Percentiles rank a stretch among this genome's conserved stretches.
These are phyloP conservation scores for Cryptocephalus primarius DNA, from an alignment of 2,888 invertebrate genomes.

Conservation along the genomic window DNA sequence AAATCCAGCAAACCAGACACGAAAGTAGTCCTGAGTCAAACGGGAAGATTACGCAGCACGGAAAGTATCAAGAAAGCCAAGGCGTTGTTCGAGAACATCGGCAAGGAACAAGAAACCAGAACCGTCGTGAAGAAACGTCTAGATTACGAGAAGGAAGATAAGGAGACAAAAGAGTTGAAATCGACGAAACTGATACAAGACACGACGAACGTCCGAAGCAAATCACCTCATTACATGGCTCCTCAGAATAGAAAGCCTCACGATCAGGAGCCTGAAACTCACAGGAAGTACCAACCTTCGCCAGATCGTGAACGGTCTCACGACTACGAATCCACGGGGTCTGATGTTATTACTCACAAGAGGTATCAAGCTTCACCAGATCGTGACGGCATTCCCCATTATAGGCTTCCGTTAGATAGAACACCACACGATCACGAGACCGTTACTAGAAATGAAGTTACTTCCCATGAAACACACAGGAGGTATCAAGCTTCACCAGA, in stretches of 20 bases:
- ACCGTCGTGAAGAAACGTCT: constrained; percentile 4
- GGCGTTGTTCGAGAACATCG: constrained; percentile 56
- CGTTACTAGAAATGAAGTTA: no score
- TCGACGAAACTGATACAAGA: no score
- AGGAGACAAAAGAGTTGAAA: constrained; percentile 5
- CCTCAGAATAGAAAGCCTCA: constrained; percentile 6
- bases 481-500: no score
- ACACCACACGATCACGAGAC: no score
- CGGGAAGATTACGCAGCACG: constrained; percentile 40
- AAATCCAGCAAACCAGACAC: constrained; percentile 28
- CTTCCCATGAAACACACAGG: no score
- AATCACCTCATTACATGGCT: constrained; percentile 9
- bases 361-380: no score
- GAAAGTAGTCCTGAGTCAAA: constrained; percentile 25
- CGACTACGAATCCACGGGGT: no score
- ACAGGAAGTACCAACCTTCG: no score
- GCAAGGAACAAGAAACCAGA: constrained; percentile 23
- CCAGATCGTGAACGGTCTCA: no score
- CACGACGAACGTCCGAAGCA: not conserved
- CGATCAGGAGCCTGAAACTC: no score
- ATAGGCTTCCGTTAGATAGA: constrained; percentile 7
- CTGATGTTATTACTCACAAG: no score
- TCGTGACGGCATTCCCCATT: constrained; percentile 8
- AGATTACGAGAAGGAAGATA: constrained; percentile 7
- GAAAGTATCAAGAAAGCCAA: constrained; percentile 62